Evolutionary conservation across 2,888 invertebrate genomes (phyloP).

Genomic region (Idaea biselata): DNA sequence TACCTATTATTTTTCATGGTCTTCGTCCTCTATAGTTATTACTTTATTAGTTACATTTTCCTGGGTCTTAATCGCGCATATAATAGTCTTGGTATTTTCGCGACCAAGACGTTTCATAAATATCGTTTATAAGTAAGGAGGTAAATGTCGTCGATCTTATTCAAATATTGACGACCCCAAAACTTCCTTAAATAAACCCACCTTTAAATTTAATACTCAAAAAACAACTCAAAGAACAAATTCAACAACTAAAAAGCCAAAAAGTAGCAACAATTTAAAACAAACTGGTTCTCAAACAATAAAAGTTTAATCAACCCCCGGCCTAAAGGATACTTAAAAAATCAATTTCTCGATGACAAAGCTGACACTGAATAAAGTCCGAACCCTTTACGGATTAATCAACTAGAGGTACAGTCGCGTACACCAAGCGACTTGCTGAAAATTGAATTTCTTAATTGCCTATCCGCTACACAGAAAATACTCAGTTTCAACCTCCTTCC

Average conservation of each 20-base stretch:
- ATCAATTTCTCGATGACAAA: conserved; percentile 24
- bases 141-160: background rate
- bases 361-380: conserved; percentile 11
- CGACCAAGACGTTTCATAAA: too few relatives aligned
- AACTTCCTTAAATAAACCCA: background rate
- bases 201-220: background rate
- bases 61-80: too few relatives aligned
- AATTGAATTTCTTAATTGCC: conserved; percentile 71
- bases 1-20: background rate
- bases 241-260: background rate
- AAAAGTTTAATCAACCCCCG: conserved; percentile 19
- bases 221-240: background rate
- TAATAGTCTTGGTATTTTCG: too few relatives aligned
- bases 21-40: background rate
- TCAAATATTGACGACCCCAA: background rate
- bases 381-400: conserved; percentile 22
- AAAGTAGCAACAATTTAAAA: background rate
- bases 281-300: conserved; percentile 11
- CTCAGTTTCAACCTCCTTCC: conserved; percentile 60
- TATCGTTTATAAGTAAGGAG: too few relatives aligned
- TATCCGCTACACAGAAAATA: conserved; percentile 60
- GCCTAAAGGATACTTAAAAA: conserved; percentile 16
- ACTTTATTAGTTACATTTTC: too few relatives aligned
- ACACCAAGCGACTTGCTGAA: conserved; percentile 27
- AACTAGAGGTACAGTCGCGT: conserved; percentile 8